phyloP scores from a whole-genome alignment of 2,888 invertebrate genomes.

The Baccha elongata region DNA sequence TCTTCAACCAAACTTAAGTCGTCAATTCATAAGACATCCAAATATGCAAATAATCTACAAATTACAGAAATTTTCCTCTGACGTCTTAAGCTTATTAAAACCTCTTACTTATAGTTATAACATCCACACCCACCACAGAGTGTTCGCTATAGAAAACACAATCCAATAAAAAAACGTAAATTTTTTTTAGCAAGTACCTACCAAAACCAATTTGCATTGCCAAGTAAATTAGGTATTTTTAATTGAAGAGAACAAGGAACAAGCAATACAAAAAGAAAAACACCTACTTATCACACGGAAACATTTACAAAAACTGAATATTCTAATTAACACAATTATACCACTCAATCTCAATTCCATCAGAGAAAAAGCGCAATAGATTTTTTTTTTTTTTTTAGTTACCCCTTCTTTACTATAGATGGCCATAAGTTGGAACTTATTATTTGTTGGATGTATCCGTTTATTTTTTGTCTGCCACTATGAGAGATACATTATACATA shows the following conservation, averaged over 20 bases:
- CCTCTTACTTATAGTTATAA: constrained; percentile 1
- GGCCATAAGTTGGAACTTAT: constrained; percentile 8
- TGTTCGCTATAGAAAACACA: neutral
- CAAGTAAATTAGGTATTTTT: constrained; percentile 36
- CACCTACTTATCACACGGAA: constrained; percentile 52
- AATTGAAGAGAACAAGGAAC: constrained; percentile 21
- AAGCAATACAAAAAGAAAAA: constrained; percentile 1
- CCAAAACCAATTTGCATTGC: constrained; percentile 42
- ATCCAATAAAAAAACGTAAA: constrained; percentile 23
- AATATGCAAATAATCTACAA: neutral
- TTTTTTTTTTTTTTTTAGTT: too few species aligned
- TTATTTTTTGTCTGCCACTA: neutral
- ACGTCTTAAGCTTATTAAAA: neutral
- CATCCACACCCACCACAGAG: neutral
- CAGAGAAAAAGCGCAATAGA: constrained; percentile 56
- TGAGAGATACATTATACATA: neutral
- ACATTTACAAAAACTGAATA: constrained; percentile 48
- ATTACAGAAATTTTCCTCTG: neutral
- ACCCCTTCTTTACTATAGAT: neutral
- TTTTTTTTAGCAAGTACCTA: constrained; percentile 29
- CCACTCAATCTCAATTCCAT: constrained; percentile 16
- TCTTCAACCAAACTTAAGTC: too few species aligned
- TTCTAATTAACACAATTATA: constrained; percentile 58
- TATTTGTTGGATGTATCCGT: neutral
- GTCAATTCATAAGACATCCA: too few species aligned